Conservation (phyloP, 2,888 invertebrate species). For the Apodemia mormo region DNA sequence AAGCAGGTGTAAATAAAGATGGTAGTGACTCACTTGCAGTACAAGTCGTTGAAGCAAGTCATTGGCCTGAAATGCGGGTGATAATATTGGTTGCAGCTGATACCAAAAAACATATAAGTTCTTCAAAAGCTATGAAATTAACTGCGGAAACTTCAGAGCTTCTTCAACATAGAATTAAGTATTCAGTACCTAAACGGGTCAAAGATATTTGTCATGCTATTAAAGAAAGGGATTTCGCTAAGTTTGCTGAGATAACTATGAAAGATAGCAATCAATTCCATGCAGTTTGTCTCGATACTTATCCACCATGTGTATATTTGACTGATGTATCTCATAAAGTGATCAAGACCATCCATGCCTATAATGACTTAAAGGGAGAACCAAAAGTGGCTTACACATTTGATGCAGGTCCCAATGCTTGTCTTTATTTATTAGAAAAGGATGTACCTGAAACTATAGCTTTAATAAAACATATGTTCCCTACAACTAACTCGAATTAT, state of each 20-base stretch:
- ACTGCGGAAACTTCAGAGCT: constrained; percentile 91
- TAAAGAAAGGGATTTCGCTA: constrained; percentile 86
- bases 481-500: constrained; percentile 73
- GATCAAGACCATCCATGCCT: constrained; percentile 89
- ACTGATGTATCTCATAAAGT: constrained; percentile 93
- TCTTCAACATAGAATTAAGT: constrained; percentile 86
- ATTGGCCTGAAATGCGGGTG: constrained; percentile 96
- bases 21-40: constrained; percentile 90
- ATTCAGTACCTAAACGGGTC: constrained; percentile 88
- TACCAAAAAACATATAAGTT: constrained; percentile 90
- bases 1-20: constrained; percentile 83
- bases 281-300: constrained; percentile 95
- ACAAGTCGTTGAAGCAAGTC: constrained; percentile 86
- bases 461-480: constrained; percentile 87
- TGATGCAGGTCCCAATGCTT: constrained; percentile 99
- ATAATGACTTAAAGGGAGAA: constrained; percentile 86
- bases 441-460: constrained; percentile 86
- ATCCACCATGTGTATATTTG: constrained; percentile 96
- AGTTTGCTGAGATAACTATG: constrained; percentile 97
- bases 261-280: constrained; percentile 98
- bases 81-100: constrained; percentile 95
- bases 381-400: constrained; percentile 96
- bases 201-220: constrained; percentile 81
- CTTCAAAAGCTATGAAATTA: constrained; percentile 94
- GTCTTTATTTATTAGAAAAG: constrained; percentile 90